Evolutionary conservation across 2,888 invertebrate genomes (phyloP).

Genomic region (Cosmorhoe ocellata): DNA sequence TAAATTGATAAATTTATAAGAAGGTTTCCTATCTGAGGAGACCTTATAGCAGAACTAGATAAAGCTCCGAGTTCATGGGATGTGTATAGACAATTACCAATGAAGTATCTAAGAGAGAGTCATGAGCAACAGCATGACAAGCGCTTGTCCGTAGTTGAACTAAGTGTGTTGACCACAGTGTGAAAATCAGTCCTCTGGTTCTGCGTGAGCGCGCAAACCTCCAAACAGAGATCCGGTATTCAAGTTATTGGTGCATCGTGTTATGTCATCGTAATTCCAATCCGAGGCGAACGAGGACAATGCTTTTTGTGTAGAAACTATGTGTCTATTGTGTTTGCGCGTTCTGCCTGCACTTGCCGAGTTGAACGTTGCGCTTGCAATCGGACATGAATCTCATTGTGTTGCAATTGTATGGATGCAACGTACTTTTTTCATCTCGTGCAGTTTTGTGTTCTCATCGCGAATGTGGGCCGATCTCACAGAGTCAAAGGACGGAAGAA

Average conservation of each 20-base stretch:
- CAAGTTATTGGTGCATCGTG: constrained; percentile 31
- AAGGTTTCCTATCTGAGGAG: too few species aligned
- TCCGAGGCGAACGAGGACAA: constrained; percentile 31
- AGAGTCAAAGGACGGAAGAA: constrained; percentile 1
- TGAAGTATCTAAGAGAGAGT: constrained; percentile 5
- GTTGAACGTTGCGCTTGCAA: constrained; percentile 4
- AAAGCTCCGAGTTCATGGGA: not conserved
- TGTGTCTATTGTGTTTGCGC: constrained; percentile 33
- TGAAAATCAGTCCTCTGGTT: constrained; percentile 7
- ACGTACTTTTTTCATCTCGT: constrained; percentile 13
- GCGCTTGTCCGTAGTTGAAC: not conserved
- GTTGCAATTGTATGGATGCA: constrained; percentile 5
- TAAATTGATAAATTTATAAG: too few species aligned
- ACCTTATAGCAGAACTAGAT: too few species aligned
- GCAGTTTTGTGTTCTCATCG: constrained; percentile 9
- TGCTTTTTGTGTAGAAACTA: constrained; percentile 30
- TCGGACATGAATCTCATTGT: constrained; percentile 16
- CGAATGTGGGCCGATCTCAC: constrained; percentile 13
- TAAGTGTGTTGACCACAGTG: constrained; percentile 11
- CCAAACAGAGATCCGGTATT: constrained; percentile 34
- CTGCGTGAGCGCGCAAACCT: constrained; percentile 34
- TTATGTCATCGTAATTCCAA: constrained; percentile 33
- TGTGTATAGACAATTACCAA: not conserved
- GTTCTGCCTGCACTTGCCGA: constrained; percentile 18
- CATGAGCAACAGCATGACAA: constrained; percentile 1